Evolutionary conservation across 1,140 invertebrate genomes (phyloP).

Genomic region (Papilio polyxenes): DNA sequence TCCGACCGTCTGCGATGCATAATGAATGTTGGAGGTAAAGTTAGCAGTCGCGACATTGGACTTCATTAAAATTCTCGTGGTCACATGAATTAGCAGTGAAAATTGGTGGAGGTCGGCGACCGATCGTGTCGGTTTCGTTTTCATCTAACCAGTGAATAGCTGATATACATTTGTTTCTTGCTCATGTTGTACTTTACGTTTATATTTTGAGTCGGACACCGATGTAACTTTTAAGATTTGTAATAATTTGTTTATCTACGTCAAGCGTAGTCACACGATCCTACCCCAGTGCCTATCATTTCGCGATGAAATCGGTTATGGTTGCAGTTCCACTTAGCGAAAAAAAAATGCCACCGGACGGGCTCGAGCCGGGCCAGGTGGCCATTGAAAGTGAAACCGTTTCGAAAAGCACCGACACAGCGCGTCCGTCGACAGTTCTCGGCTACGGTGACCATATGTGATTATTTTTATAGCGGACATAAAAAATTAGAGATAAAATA

Average conservation of each 20-base stretch:
- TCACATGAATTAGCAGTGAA: not conserved
- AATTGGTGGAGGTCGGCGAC: not conserved
- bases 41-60: not conserved
- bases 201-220: too few relatives aligned
- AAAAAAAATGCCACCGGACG: slow-evolving; percentile 31
- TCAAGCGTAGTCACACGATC: not conserved
- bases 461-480: not conserved
- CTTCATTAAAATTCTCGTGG: not conserved
- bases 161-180: too few relatives aligned
- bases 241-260: not conserved
- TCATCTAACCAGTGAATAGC: too few relatives aligned
- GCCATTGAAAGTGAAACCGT: slow-evolving; percentile 31
- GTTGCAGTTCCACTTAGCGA: slow-evolving; percentile 7
- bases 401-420: slow-evolving; percentile 1
- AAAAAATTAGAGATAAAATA: not conserved
- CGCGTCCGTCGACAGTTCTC: too few relatives aligned
- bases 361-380: slow-evolving; percentile 15
- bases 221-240: too few relatives aligned
- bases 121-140: not conserved
- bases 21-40: not conserved
- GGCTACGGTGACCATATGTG: slow-evolving; percentile 13
- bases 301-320: slow-evolving; percentile 2
- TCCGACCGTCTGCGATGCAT: not conserved
- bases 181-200: too few relatives aligned
- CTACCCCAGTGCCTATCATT: not conserved